Evolutionary conservation across 2,797 vertebrate genomes (phyloP), one percentile per base, ranked within the genome.

Genomic region (Atherinosoma microstoma): DNA sequence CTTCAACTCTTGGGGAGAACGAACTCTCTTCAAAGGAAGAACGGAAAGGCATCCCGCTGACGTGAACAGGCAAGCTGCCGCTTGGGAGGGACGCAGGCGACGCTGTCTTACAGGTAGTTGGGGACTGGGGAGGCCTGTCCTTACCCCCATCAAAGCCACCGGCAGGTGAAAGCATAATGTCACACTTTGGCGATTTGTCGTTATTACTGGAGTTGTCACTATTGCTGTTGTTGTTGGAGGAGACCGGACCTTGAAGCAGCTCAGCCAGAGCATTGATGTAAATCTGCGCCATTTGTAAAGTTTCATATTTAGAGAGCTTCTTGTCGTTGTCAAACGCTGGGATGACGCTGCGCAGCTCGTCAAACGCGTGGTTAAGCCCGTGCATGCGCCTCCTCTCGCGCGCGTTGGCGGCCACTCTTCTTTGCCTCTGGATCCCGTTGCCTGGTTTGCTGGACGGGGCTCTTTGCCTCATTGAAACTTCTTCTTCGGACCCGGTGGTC

Each of bases 251-350:
- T 67, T 97, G 89, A 38, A 99, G 95, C 72, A 99, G 94, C 54
- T 99, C 98, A 0, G 97, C 96, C 81, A 99, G 90, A 4, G 97
- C 98, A 78, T 95, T 98, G 91, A 99, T 99, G 94, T 99, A 99
- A 90, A 98, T 99, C 90, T 98, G 97, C 12, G 97, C 97, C 97
- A 99, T 98, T 91, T 99, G 97, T 61, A 99, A 87, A 22, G 98
- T 99, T 87, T 99, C 97, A 53, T 99, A 99, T 77, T 99, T 99
- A 88, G 97, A 99, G 58, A 99, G 96, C 87, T 99, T 99, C 91
- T 98, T 99, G 94, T 99, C 97, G 87, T 98, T 97, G 93, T 98
- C 97, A 71, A 98, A 95, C 34, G 96, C 97, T 34, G 97, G 98
- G 91, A 99, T 98, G 92, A 99, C 98, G 69, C 96, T 97, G 87